Conservation (phyloP, 2,888 invertebrate species). For the Stramonita haemastoma region DNA sequence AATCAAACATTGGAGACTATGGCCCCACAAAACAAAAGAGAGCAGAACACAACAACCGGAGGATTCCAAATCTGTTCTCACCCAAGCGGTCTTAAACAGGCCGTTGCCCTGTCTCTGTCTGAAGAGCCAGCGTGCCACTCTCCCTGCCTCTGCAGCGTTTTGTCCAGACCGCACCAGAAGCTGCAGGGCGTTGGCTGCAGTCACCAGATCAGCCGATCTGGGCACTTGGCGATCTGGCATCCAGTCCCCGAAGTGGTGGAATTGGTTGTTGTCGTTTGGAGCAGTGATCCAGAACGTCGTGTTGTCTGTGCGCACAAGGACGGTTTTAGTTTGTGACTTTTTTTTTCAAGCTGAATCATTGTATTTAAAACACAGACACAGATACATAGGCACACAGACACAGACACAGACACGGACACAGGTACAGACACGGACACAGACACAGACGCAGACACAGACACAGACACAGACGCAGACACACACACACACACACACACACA, state of each 20-base stretch:
- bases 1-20: no score
- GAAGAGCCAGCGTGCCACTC: conserved; percentile 23
- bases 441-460: neutral
- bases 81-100: conserved; percentile 25
- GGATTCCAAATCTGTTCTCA: neutral
- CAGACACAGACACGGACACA: neutral
- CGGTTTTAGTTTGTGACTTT: no score
- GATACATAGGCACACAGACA: neutral
- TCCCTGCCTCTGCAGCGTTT: neutral
- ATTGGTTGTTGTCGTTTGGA: conserved; percentile 20
- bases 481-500: conserved; percentile 1
- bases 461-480: neutral
- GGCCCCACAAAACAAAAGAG: no score
- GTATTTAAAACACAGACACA: neutral
- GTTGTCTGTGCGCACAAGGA: neutral
- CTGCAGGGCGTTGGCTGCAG: conserved; percentile 16
- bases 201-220: conserved; percentile 30
- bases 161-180: neutral
- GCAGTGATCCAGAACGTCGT: conserved; percentile 17
- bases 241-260: conserved; percentile 30
- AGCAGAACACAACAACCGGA: neutral
- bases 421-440: conserved; percentile 6
- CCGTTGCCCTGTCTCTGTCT: conserved; percentile 23
- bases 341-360: no score
- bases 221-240: conserved; percentile 11